These are phyloP conservation scores for Dipodomys stephensi DNA, from an alignment of 2,113 vertebrate genomes.

Conservation along the genomic window DNA sequence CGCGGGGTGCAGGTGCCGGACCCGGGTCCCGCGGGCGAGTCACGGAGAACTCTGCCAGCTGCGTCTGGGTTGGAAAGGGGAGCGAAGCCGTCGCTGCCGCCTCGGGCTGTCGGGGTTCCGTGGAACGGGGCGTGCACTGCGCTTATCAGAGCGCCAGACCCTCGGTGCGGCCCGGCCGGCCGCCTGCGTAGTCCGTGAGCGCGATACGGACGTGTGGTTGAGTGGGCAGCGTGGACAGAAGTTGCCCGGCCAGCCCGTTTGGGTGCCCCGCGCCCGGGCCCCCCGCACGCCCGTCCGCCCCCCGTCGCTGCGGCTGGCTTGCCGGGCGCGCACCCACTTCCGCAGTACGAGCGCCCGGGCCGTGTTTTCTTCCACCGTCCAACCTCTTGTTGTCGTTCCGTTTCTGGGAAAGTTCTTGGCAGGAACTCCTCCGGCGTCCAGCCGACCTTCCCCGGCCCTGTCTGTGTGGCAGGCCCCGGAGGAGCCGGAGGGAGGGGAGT, in stretches of 20 bases:
- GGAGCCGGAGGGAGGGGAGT: background rate
- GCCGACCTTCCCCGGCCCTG: constrained; percentile 23
- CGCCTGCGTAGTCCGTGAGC: constrained; percentile 53
- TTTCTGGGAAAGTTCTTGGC: constrained; percentile 73
- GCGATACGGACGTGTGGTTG: constrained; percentile 20
- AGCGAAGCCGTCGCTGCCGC: background rate
- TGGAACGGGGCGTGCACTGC: constrained; percentile 60
- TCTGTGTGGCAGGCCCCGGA: background rate
- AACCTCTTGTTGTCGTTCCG: constrained; percentile 32
- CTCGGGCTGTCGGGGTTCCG: background rate
- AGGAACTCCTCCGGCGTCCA: background rate
- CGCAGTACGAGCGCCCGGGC: background rate
- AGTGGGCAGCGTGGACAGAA: constrained; percentile 34
- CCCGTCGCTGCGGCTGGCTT: too few species aligned
- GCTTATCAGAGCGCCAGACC: constrained; percentile 69
- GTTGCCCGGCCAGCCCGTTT: constrained; percentile 44
- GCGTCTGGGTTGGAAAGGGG: constrained; percentile 26
- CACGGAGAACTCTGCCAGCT: constrained; percentile 28
- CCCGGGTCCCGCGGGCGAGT: background rate
- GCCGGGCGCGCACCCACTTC: background rate
- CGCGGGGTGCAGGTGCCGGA: background rate
- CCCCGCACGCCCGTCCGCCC: background rate
- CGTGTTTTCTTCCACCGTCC: background rate
- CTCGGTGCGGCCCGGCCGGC: constrained; percentile 23
- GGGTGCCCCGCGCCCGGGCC: background rate